Percentiles rank a stretch among this genome's conserved stretches.
These are phyloP conservation scores for Pelosia muscerda DNA, from an alignment of 2,888 invertebrate genomes.

Conservation along the genomic window DNA sequence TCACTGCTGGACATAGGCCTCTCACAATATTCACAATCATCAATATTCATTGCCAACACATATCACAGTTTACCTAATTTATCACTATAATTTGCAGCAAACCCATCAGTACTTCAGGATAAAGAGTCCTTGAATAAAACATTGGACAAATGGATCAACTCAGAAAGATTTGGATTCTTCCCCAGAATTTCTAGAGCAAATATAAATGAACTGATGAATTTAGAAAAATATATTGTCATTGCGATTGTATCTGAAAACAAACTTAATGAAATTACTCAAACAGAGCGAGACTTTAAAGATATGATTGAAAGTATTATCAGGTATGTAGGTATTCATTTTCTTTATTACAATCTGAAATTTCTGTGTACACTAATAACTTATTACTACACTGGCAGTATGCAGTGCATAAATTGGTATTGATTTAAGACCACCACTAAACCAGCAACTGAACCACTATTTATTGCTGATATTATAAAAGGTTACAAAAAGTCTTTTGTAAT, in stretches of 20 bases:
- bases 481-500: no score
- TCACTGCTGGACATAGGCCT: no score
- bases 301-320: conserved; percentile 94
- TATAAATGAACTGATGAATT: conserved; percentile 93
- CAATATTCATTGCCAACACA: no score
- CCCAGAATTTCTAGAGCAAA: conserved; percentile 95
- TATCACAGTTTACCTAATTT: no score
- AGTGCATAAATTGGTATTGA: no score
- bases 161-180: conserved; percentile 95
- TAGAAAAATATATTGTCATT: conserved; percentile 94
- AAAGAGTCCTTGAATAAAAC: conserved; percentile 87
- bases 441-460: no score
- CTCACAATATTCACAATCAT: no score
- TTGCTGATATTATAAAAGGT: no score
- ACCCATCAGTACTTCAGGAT: conserved; percentile 62
- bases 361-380: not conserved
- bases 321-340: conserved; percentile 48
- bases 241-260: conserved; percentile 96
- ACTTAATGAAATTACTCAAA: conserved; percentile 91
- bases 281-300: conserved; percentile 93
- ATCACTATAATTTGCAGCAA: conserved; percentile 56
- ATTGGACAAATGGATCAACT: conserved; percentile 95
- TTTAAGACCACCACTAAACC: not conserved
- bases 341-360: not conserved
- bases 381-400: no score